phyloP scores from a whole-genome alignment of 2,888 invertebrate species.

The Lymantria dispar region DNA sequence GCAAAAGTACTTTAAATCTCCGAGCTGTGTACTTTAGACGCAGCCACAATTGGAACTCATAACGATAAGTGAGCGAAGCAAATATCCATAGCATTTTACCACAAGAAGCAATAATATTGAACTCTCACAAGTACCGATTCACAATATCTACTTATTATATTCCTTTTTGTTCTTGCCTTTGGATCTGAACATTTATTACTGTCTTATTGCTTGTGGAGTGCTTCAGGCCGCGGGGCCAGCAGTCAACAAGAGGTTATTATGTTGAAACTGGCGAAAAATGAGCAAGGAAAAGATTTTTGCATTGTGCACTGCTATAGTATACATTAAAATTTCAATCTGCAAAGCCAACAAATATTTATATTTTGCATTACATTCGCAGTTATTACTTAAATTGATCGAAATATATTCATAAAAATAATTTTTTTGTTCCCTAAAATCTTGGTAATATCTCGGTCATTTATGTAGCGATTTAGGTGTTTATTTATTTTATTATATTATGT shows the following conservation, averaged over 20 bases:
- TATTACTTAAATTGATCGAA: no score
- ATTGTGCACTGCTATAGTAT: constrained; percentile 51
- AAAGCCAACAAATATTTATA: constrained; percentile 34
- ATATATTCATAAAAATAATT: no score
- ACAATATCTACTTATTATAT: constrained; percentile 76
- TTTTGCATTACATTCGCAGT: no score
- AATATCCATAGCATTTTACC: constrained; percentile 49
- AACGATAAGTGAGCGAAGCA: constrained; percentile 45
- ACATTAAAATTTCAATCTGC: constrained; percentile 41
- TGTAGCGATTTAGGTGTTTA: no score
- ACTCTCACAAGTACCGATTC: constrained; percentile 62
- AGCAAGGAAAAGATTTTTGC: constrained; percentile 66
- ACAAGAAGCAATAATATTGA: constrained; percentile 64
- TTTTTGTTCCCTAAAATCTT: no score
- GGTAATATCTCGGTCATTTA: no score
- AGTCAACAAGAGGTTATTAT: constrained; percentile 79
- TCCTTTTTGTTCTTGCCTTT: constrained; percentile 69
- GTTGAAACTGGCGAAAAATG: constrained; percentile 75
- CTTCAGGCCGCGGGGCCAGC: constrained; percentile 64
- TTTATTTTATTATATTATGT: no score
- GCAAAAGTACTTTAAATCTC: constrained; percentile 28
- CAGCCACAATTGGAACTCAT: constrained; percentile 41
- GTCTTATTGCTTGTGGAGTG: constrained; percentile 78
- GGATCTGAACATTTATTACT: constrained; percentile 79
- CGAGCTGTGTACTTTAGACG: constrained; percentile 13